phyloP scores from a whole-genome alignment of 1,140 invertebrate genomes.

The Catajapyx aquilonaris region DNA sequence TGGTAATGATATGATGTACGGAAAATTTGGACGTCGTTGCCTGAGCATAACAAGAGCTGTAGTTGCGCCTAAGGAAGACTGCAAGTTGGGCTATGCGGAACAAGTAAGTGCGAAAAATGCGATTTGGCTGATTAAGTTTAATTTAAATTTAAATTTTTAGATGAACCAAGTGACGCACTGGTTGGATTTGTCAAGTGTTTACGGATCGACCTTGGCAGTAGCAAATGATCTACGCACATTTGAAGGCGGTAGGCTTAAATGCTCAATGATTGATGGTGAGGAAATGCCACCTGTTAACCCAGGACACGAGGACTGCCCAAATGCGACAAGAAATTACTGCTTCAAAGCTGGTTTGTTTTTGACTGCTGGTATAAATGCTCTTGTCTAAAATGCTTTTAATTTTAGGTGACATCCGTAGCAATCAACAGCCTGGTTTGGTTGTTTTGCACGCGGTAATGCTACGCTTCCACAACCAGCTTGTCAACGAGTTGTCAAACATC shows the following conservation, averaged over 20 bases:
- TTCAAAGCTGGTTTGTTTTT: conserved; percentile 11
- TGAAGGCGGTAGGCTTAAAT: conserved; percentile 15
- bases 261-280: not conserved
- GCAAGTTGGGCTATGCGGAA: conserved; percentile 18
- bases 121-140: no score
- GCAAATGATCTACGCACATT: conserved; percentile 16
- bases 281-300: not conserved
- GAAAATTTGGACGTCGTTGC: conserved; percentile 16
- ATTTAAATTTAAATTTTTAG: conserved; percentile 12
- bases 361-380: no score
- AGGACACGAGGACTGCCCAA: not conserved
- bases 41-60: conserved; percentile 20
- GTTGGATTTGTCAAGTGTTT: conserved; percentile 26
- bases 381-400: no score
- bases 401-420: conserved; percentile 59
- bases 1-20: conserved; percentile 23
- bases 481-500: conserved; percentile 38
- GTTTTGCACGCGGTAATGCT: conserved; percentile 62
- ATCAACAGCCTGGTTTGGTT: conserved; percentile 65
- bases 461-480: conserved; percentile 78
- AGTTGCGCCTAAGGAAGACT: conserved; percentile 17
- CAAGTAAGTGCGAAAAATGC: no score
- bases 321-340: conserved; percentile 4
- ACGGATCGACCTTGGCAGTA: conserved; percentile 22
- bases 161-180: conserved; percentile 27